Percentiles rank a stretch among this genome's conserved stretches.
Conservation (phyloP, 2,888 invertebrate species). For the Tenthredo amoena region DNA sequence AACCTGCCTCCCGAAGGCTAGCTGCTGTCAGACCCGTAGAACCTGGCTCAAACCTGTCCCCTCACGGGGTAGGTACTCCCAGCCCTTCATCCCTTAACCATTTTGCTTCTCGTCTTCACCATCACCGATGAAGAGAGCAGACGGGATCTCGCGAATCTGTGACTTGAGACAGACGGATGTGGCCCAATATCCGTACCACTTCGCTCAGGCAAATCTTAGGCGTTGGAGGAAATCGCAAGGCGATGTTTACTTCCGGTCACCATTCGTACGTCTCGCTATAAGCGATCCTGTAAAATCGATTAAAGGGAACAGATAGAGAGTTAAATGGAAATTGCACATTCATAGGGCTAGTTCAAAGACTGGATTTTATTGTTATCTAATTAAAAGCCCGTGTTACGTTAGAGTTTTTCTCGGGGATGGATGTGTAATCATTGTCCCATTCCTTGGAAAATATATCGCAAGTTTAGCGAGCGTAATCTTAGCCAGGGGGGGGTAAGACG, state of each 20-base stretch:
- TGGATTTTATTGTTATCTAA: neutral
- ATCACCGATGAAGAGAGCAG: slow-evolving; percentile 27
- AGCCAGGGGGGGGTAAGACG: neutral
- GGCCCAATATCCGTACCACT: slow-evolving; percentile 45
- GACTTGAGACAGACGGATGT: slow-evolving; percentile 45
- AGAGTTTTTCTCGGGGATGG: neutral
- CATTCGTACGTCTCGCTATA: neutral
- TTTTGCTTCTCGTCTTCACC: slow-evolving; percentile 15
- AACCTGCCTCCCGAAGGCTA: slow-evolving; percentile 40
- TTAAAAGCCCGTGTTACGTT: neutral
- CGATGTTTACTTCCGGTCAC: slow-evolving; percentile 22
- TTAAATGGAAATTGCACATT: neutral
- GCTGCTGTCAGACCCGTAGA: slow-evolving; percentile 42
- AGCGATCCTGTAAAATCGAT: neutral
- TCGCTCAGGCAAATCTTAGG: slow-evolving; percentile 29
- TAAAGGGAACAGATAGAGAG: neutral
- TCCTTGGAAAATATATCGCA: neutral
- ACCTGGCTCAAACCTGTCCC: slow-evolving; percentile 29
- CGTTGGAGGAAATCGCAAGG: slow-evolving; percentile 7
- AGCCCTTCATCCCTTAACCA: neutral
- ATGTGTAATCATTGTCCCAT: neutral
- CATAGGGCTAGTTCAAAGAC: neutral
- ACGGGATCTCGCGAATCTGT: neutral
- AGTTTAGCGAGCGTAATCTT: neutral
- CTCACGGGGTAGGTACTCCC: neutral